phyloP scores from a whole-genome alignment of 2,797 vertebrate genomes.

The Leuciscus waleckii region DNA sequence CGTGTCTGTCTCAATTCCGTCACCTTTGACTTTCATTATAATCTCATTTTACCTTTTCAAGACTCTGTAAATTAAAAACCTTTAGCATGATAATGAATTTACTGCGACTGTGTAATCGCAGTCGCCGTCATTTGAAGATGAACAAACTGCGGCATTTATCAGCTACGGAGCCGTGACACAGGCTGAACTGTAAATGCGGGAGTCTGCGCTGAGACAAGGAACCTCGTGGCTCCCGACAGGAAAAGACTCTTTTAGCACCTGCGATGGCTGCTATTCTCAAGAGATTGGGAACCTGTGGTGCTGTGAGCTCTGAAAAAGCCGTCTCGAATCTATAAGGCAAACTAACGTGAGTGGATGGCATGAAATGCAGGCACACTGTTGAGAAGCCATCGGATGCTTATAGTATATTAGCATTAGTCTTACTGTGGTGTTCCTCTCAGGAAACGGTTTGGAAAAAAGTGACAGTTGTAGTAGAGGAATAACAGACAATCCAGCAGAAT shows the following conservation, averaged over 20 bases:
- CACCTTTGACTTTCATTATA: conserved; percentile 48
- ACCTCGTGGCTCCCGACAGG: conserved; percentile 10
- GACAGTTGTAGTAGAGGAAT: conserved; percentile 5
- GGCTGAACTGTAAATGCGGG: conserved; percentile 25
- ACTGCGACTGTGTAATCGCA: conserved; percentile 35
- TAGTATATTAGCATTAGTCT: conserved; percentile 7
- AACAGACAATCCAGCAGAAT: neutral
- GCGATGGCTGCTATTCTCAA: conserved; percentile 1
- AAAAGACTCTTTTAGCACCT: conserved; percentile 45
- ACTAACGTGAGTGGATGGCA: neutral
- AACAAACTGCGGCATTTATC: conserved; percentile 42
- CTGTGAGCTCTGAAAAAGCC: conserved; percentile 11
- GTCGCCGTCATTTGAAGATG: conserved; percentile 13
- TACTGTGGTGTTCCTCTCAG: neutral
- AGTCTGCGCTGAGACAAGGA: conserved; percentile 3
- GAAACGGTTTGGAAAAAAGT: neutral
- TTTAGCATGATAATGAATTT: conserved; percentile 47
- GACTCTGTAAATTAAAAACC: conserved; percentile 46
- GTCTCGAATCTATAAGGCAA: neutral
- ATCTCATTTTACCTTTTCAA: conserved; percentile 34
- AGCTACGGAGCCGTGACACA: neutral
- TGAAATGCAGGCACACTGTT: conserved; percentile 4
- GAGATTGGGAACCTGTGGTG: conserved; percentile 10
- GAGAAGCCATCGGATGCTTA: neutral
- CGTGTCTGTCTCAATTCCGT: conserved; percentile 21